These are phyloP conservation scores for Cisticola juncidis DNA, from an alignment of 2,113 vertebrate genomes.

Conservation along the genomic window DNA sequence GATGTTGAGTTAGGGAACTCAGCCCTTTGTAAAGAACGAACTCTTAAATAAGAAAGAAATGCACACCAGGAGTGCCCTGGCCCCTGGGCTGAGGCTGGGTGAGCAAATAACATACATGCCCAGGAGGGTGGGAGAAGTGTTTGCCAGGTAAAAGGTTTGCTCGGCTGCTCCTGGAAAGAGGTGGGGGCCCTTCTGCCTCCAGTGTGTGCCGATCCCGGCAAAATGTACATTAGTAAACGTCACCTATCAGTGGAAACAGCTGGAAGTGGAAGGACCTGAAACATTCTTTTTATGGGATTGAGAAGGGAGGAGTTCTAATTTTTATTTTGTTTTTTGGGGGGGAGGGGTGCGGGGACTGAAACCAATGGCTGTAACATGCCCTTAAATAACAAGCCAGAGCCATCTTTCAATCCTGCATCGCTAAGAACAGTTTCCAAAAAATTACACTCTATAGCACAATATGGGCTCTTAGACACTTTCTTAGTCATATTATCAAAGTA, in stretches of 20 bases:
- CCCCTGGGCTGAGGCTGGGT: fast-evolving
- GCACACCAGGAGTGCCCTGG: fast-evolving
- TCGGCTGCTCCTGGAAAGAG: neutral
- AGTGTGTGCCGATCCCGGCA: fast-evolving
- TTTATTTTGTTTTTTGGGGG: no score
- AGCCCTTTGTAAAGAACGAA: fast-evolving
- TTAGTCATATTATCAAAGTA: neutral
- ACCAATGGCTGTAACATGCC: neutral
- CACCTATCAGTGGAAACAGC: neutral
- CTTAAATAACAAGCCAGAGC: neutral
- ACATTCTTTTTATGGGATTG: neutral
- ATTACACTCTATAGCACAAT: no score
- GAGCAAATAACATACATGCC: fast-evolving
- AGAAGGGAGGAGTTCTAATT: neutral
- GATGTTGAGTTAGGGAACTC: neutral
- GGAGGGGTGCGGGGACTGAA: neutral
- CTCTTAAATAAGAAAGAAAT: neutral
- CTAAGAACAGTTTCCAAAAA: neutral
- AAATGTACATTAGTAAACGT: no score
- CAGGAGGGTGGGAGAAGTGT: neutral
- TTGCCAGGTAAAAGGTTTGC: neutral
- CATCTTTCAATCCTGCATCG: neutral
- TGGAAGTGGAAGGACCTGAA: neutral
- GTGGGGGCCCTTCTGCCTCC: fast-evolving
- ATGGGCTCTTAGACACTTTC: neutral